Evolutionary conservation across 1,140 invertebrate species (phyloP), one percentile per base, ranked within the genome.

Genomic region (Branchinecta lindahli): DNA sequence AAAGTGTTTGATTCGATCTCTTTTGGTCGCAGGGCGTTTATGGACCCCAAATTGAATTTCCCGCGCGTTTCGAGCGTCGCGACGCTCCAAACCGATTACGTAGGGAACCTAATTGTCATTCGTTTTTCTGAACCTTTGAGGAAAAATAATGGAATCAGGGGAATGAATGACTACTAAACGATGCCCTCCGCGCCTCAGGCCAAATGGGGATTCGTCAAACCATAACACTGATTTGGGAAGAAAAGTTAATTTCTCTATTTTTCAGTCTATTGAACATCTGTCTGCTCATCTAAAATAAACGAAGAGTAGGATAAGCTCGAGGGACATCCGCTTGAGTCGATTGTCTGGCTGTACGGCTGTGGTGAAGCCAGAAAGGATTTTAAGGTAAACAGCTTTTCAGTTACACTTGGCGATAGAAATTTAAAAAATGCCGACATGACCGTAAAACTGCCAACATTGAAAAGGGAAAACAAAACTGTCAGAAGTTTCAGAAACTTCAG

Each of bases 161-260:
- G 52, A 61, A 61, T 61, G 52, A 61, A 61, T 61, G 18, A 61
- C 52, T 61, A 61, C 52, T 61, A 61, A 61, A 61, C 52, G 52
- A 61, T 20, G 18, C 12, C 52, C 52, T 61, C 12, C 12, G 52
- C 12, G 52, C 52, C 18, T 61, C 2, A 15, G 12, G 12, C 18
- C 12, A 61, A 61, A 61, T 15, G 52, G 18, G 18, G 18, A 61
- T 61, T 61, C 52, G 33, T 33, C 33, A 33, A 33, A 33, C 33
- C 33, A 33, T 33, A 33, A 33, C 33, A 33, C 33, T 33, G 33
- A 33, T 33, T 33, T 33, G 33, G 33, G 33, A 33, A 33, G 33
- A 33, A 33, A 33, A 33, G 33, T 33, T 33, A 33, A 33, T 33
- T 33, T 61, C 52, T 6, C 18, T 61, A 61, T 61, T 61, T 61